These are phyloP conservation scores for Hetaerina titia DNA, from an alignment of 2,888 invertebrate species.

Conservation along the genomic window DNA sequence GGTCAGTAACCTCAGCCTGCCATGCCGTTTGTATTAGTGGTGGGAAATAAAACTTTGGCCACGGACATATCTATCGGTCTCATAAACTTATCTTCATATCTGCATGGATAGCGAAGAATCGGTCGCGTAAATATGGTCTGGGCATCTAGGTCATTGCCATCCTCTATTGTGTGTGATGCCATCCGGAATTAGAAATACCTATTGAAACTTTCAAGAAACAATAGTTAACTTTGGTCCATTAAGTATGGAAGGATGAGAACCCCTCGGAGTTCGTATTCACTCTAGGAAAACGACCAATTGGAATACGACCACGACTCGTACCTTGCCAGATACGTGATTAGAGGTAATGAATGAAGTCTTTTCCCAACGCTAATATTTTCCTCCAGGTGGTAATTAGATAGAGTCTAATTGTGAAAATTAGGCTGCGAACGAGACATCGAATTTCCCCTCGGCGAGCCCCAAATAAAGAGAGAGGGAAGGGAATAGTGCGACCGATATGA, in stretches of 20 bases:
- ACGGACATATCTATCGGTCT: background rate
- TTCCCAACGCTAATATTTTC: background rate
- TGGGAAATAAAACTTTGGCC: background rate
- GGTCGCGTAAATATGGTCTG: background rate
- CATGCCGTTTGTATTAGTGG: background rate
- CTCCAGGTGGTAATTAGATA: background rate
- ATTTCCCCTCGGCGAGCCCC: background rate
- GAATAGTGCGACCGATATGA: background rate
- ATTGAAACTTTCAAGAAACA: background rate
- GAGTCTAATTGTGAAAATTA: background rate
- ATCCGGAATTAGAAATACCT: background rate
- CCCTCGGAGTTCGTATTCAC: background rate
- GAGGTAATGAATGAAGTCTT: background rate
- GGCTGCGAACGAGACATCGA: background rate
- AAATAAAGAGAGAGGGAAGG: slow-evolving; percentile 6
- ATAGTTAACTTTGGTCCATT: background rate
- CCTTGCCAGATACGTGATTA: background rate
- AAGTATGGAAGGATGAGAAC: background rate
- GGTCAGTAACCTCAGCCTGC: background rate
- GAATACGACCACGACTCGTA: too few relatives aligned
- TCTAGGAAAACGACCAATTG: background rate
- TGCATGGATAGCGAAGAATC: background rate
- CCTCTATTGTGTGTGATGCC: background rate
- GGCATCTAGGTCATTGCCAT: background rate
- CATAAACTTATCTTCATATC: background rate